A percentile compares a stretch with the other conserved stretches of the same genome.
Evolutionary conservation across 2,797 vertebrate species (phyloP).

Genomic region (Neomorphus geoffroyi): DNA sequence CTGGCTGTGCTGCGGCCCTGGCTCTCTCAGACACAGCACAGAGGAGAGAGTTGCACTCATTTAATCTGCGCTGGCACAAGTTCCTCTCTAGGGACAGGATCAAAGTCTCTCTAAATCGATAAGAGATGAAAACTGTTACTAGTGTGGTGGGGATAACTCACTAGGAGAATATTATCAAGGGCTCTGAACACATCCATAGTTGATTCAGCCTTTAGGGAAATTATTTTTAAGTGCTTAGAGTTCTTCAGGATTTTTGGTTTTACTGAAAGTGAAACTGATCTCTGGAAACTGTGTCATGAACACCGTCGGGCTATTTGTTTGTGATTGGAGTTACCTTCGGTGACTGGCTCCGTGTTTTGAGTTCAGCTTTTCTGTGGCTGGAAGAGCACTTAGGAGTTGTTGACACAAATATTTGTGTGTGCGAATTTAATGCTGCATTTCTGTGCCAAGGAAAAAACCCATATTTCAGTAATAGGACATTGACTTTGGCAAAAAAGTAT

Average conservation of each 20-base stretch:
- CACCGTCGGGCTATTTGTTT: neutral
- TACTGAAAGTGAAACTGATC: neutral
- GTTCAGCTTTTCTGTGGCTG: neutral
- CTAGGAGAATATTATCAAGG: neutral
- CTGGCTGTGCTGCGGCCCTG: fast-evolving
- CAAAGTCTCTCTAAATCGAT: neutral
- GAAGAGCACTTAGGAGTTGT: neutral
- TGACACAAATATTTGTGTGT: neutral
- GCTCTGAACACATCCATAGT: neutral
- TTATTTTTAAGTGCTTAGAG: neutral
- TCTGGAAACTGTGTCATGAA: neutral
- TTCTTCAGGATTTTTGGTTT: neutral
- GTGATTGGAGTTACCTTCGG: neutral
- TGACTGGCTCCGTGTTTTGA: neutral
- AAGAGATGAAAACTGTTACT: neutral
- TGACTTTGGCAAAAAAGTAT: neutral
- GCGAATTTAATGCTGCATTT: neutral
- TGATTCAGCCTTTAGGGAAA: neutral
- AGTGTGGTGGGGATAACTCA: neutral
- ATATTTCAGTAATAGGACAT: neutral
- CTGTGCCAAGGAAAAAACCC: neutral
- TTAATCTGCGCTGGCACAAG: neutral
- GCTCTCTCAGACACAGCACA: fast-evolving
- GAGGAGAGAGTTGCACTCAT: fast-evolving
- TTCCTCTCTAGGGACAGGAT: neutral